Conservation (phyloP, 2,797 vertebrate genomes). For the Pagetopsis macropterus region DNA sequence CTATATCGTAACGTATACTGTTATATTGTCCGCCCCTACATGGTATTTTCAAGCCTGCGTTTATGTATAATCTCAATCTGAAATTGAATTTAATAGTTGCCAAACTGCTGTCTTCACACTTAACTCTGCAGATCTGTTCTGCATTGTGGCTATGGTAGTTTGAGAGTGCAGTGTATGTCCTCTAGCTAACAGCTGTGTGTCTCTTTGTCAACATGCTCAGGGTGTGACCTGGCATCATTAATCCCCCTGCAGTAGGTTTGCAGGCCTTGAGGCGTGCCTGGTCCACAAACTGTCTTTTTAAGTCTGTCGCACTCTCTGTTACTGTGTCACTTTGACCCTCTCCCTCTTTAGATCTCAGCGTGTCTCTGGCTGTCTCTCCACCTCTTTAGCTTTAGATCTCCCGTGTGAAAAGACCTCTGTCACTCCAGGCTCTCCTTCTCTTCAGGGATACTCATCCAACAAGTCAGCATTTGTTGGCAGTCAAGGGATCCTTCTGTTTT, state of each 20-base stretch:
- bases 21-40: too few relatives aligned
- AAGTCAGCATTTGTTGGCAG: conserved; percentile 55
- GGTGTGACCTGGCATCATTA: conserved; percentile 61
- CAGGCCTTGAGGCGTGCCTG: conserved; percentile 44
- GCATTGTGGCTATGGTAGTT: conserved; percentile 28
- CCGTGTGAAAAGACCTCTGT: conserved; percentile 26
- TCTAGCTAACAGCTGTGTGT: conserved; percentile 42
- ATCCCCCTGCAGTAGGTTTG: conserved; percentile 46
- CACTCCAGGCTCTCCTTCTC: conserved; percentile 52
- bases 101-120: too few relatives aligned
- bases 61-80: not conserved
- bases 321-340: conserved; percentile 45
- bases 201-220: conserved; percentile 63
- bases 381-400: conserved; percentile 33
- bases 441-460: conserved; percentile 53
- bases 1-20: too few relatives aligned
- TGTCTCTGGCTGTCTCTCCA: conserved; percentile 33
- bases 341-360: conserved; percentile 36
- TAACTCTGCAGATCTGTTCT: not conserved
- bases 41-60: not conserved
- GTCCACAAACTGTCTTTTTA: conserved; percentile 43
- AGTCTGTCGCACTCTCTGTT: conserved; percentile 26
- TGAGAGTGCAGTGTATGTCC: conserved; percentile 8
- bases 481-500: conserved; percentile 24
- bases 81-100: not conserved